A percentile compares a stretch with the other conserved stretches of the same genome.
Evolutionary conservation across 2,797 vertebrate genomes (phyloP).

Genomic region (Etheostoma perlongum): DNA sequence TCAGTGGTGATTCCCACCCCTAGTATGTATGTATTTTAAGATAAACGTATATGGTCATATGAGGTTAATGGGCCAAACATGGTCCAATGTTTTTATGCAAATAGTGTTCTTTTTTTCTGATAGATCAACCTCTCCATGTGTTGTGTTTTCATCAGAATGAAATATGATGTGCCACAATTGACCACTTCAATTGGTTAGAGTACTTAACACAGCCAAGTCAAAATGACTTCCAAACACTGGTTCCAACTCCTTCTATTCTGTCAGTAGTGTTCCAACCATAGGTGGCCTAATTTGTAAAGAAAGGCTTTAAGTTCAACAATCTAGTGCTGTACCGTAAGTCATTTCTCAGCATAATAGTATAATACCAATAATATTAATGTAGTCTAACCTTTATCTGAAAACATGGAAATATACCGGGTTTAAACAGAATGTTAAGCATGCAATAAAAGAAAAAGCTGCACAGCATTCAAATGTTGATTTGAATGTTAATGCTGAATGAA

Average conservation of each 20-base stretch:
- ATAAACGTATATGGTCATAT: neutral
- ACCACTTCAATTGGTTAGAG: neutral
- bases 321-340: too few relatives aligned
- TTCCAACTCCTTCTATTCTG: neutral
- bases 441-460: too few relatives aligned
- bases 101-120: neutral
- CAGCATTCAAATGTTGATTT: too few relatives aligned
- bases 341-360: too few relatives aligned
- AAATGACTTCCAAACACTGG: too few relatives aligned
- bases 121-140: neutral
- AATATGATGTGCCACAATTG: neutral
- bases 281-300: neutral
- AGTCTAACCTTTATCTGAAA: too few relatives aligned
- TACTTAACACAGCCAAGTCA: neutral
- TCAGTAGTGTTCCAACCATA: neutral
- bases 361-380: too few relatives aligned
- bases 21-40: neutral
- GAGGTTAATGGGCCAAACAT: neutral
- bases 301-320: neutral
- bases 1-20: too few relatives aligned
- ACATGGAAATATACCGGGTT: too few relatives aligned
- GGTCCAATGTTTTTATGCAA: neutral
- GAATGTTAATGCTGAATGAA: too few relatives aligned
- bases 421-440: too few relatives aligned
- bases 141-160: neutral